These are phyloP conservation scores for Drosophila falleni DNA, from an alignment of 2,888 invertebrate genomes.

Conservation along the genomic window DNA sequence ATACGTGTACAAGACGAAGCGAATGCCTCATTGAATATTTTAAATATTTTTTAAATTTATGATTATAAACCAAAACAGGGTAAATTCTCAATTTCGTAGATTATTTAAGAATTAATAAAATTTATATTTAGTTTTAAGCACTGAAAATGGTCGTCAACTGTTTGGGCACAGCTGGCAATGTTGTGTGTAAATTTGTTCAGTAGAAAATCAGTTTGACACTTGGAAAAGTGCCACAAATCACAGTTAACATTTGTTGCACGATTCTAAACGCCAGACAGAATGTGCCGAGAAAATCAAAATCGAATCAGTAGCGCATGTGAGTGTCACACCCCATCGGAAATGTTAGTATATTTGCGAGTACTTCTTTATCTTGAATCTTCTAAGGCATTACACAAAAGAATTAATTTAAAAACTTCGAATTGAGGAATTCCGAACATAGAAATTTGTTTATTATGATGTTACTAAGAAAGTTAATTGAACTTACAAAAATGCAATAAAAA, in stretches of 20 bases:
- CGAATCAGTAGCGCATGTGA: constrained; percentile 56
- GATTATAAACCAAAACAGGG: not conserved
- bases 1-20: not conserved
- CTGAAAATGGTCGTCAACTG: constrained; percentile 7
- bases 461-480: not conserved
- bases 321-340: constrained; percentile 43
- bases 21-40: constrained; percentile 31
- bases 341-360: constrained; percentile 13
- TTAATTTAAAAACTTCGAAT: no score
- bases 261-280: constrained; percentile 48
- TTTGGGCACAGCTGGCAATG: constrained; percentile 42
- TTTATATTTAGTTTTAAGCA: constrained; percentile 12
- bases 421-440: not conserved
- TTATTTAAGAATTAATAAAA: not conserved
- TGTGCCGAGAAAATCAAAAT: constrained; percentile 65
- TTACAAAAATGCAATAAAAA: not conserved
- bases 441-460: not conserved
- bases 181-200: constrained; percentile 54
- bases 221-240: constrained; percentile 67
- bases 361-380: not conserved
- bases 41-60: constrained; percentile 7
- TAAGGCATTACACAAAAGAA: not conserved
- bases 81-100: not conserved
- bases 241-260: constrained; percentile 66
- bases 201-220: constrained; percentile 64